phyloP scores from a whole-genome alignment of 2,113 vertebrate species.

The Castor canadensis region DNA sequence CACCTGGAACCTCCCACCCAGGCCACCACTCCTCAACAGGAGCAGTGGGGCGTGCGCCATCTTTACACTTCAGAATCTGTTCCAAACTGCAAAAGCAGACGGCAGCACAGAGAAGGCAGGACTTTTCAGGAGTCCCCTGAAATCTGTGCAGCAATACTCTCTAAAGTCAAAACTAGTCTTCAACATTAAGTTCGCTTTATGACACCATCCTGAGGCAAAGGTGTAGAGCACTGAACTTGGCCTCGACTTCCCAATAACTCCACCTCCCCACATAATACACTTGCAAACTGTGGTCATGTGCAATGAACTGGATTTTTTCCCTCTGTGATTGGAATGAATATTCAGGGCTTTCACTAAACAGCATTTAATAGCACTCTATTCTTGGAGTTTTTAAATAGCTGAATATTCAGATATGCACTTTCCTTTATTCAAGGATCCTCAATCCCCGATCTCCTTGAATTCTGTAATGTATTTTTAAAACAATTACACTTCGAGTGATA shows the following conservation, averaged over 20 bases:
- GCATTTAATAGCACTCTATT: conserved; percentile 72
- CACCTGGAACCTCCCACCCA: conserved; percentile 77
- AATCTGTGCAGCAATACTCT: conserved; percentile 66
- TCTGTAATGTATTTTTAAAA: conserved; percentile 74
- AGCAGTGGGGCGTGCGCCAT: conserved; percentile 51
- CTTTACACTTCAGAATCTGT: conserved; percentile 61
- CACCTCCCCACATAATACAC: not conserved
- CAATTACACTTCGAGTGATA: conserved; percentile 71
- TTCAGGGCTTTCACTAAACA: conserved; percentile 70
- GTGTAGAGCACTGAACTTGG: conserved; percentile 23
- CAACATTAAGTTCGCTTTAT: not conserved
- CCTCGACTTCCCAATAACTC: not conserved
- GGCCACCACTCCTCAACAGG: conserved; percentile 64
- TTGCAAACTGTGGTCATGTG: conserved; percentile 43
- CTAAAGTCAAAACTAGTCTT: conserved; percentile 60
- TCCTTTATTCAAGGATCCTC: conserved; percentile 68
- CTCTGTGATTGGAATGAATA: conserved; percentile 76
- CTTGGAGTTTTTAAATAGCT: conserved; percentile 71
- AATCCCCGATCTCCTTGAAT: conserved; percentile 61
- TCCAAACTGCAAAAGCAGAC: conserved; percentile 53
- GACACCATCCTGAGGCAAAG: conserved; percentile 45
- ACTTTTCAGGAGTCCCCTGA: conserved; percentile 28
- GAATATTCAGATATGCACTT: conserved; percentile 73
- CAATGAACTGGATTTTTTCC: conserved; percentile 53
- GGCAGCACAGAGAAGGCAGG: not conserved